These are phyloP conservation scores for Lasioglossum albipes DNA, from an alignment of 1,140 invertebrate genomes.

Conservation along the genomic window DNA sequence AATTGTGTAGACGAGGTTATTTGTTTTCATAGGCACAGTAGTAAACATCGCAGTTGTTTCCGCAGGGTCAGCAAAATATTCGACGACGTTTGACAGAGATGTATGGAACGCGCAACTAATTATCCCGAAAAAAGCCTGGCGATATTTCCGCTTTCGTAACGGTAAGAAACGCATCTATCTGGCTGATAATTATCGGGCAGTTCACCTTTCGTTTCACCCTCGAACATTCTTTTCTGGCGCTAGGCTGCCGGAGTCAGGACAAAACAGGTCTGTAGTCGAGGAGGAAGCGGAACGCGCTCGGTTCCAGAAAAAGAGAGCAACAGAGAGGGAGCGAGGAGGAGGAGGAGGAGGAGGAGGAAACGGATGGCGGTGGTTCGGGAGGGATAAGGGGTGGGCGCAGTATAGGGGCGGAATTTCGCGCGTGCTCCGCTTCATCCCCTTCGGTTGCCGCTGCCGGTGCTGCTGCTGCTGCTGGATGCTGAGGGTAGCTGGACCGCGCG, in stretches of 20 bases:
- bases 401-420: conserved; percentile 68
- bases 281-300: conserved; percentile 31
- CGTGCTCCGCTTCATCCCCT: conserved; percentile 71
- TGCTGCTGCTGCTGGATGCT: conserved; percentile 66
- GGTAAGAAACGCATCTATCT: conserved; percentile 5
- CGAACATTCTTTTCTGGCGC: conserved; percentile 54
- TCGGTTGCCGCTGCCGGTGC: conserved; percentile 51
- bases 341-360: not conserved
- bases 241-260: conserved; percentile 41
- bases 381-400: conserved; percentile 16
- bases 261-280: conserved; percentile 47
- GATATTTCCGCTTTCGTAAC: not conserved
- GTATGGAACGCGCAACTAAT: no score
- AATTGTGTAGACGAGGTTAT: no score
- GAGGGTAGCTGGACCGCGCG: conserved; percentile 71
- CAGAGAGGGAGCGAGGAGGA: no score
- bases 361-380: conserved; percentile 23
- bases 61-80: no score
- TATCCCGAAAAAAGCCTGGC: not conserved
- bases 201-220: conserved; percentile 46
- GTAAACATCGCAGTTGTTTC: no score
- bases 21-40: no score
- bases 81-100: no score
- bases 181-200: conserved; percentile 51
- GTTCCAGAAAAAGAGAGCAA: conserved; percentile 5